phyloP scores from a whole-genome alignment of 2,113 vertebrate species.

The western clawed frog (Xenopus tropicalis) region UCB_Xtro_10.0 CM004446.2:144146001-144146500 shows the following conservation, averaged over 20 bases:
- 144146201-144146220: background rate
- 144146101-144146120: background rate
- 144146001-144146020: too few relatives aligned
- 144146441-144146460: background rate
- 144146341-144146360: too few relatives aligned
- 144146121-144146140: background rate
- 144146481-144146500: background rate
- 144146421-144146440: too few relatives aligned
- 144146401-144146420: too few relatives aligned
- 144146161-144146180: background rate
- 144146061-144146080: too few relatives aligned
- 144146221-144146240: constrained; percentile 18
- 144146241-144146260: background rate
- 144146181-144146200: background rate
- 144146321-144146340: too few relatives aligned
- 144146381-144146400: too few relatives aligned
- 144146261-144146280: background rate
- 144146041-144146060: too few relatives aligned
- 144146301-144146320: constrained; percentile 1
- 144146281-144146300: background rate
- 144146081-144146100: background rate
- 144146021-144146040: too few relatives aligned
- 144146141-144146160: constrained; percentile 11
- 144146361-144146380: too few relatives aligned
- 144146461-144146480: constrained; percentile 13